Base-by-base conservation (phyloP, 1,140 invertebrate species). In the Battus philenor region DNA sequence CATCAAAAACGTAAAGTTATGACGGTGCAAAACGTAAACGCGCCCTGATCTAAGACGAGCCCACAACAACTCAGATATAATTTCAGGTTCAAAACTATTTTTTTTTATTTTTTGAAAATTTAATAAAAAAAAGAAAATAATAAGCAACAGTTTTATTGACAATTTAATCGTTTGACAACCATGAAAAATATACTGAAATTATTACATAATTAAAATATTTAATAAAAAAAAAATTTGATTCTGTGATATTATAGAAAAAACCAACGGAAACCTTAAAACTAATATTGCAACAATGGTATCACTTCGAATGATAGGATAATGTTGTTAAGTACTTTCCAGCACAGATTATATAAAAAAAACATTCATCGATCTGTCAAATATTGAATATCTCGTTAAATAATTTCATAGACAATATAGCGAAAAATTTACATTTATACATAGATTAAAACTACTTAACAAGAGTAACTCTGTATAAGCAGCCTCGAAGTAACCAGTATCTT, bases 201-300 rank as follows among this genome's bases (percentile, higher is more conserved):
- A n/a, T n/a, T n/a, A n/a, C n/a, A n/a, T n/a, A n/a, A n/a, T n/a
- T n/a, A n/a, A n/a, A n/a, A n/a, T n/a, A n/a, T n/a, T n/a, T n/a
- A n/a, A n/a, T n/a, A n/a, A n/a, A n/a, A n/a, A n/a, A n/a, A n/a
- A n/a, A n/a, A n/a, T n/a, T n/a, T n/a, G n/a, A n/a, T n/a, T n/a
- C n/a, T n/a, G n/a, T n/a, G n/a, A n/a, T n/a, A n/a, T n/a, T n/a
- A n/a, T n/a, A n/a, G 65, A 61, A 62, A 59, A 71, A 62, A 62
- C 51, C 54, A 47, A 54, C 50, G 36, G 43, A 50, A 67, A 65
- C 59, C 71, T 76, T 75, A 77, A 46, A 59, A 62, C 72, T 79
- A 83, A 65, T 83, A 83, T 83, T 83, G 76, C 79, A 83, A 83
- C 72, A 68, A 62, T 66, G 61, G 58, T 76, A 83, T 83, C 79